Evolutionary conservation across 2,113 vertebrate genomes (phyloP).

Genomic region (Microtus oregoni): DNA sequence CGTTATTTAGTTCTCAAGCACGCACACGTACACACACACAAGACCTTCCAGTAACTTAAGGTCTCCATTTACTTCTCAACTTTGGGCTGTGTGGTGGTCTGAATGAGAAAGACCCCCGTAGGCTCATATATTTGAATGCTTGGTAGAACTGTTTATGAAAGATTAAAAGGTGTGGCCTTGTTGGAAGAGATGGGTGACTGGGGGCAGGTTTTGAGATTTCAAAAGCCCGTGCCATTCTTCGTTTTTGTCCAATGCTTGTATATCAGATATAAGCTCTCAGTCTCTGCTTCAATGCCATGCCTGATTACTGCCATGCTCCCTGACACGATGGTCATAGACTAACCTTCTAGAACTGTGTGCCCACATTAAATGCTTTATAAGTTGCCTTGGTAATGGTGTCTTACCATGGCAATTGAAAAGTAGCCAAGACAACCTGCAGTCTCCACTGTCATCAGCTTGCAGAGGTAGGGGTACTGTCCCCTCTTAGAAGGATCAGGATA

Average conservation of each 20-base stretch:
- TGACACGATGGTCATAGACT: background rate
- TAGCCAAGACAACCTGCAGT: background rate
- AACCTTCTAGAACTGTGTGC: background rate
- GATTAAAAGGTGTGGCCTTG: background rate
- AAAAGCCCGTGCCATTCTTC: background rate
- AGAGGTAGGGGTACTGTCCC: background rate
- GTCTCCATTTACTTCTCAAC: background rate
- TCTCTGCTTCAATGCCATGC: background rate
- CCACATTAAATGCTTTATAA: background rate
- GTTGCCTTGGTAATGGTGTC: background rate
- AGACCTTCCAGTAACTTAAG: slow-evolving; percentile 2
- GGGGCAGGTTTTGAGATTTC: background rate
- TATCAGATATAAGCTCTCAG: background rate
- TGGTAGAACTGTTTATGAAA: background rate
- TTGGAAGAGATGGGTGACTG: background rate
- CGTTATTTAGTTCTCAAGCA: background rate
- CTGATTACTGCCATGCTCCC: background rate
- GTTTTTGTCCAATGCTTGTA: background rate
- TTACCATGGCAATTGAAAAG: background rate
- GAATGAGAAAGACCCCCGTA: background rate
- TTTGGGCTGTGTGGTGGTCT: background rate
- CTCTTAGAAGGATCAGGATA: background rate
- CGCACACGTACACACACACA: background rate
- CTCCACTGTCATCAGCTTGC: slow-evolving; percentile 12
- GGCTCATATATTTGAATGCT: background rate